These are phyloP conservation scores for Etheostoma perlongum DNA, from an alignment of 2,797 vertebrate species.

Conservation along the genomic window DNA sequence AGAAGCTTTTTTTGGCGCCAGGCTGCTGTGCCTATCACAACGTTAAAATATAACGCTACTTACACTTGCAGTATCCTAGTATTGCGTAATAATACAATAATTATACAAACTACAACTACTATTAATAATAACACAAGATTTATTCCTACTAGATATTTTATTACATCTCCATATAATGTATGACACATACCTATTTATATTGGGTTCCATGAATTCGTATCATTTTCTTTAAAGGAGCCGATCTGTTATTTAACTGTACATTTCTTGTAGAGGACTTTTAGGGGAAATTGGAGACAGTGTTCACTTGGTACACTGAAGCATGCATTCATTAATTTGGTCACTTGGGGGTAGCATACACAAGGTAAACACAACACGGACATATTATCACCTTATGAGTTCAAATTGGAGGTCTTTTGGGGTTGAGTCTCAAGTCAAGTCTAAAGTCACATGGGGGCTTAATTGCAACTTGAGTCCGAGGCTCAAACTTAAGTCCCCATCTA, in stretches of 20 bases:
- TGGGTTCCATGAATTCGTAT: background rate
- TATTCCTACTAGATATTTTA: too few relatives aligned
- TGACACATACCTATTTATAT: background rate
- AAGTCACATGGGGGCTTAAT: too few relatives aligned
- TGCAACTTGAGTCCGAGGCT: too few relatives aligned
- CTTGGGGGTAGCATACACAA: background rate
- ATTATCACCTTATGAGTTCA: background rate
- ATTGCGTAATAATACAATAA: too few relatives aligned
- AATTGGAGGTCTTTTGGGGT: too few relatives aligned
- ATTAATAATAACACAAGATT: too few relatives aligned
- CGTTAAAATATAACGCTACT: background rate
- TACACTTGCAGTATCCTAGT: background rate
- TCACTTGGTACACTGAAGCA: background rate
- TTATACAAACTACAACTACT: too few relatives aligned
- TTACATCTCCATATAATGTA: background rate
- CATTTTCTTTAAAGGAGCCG: too few relatives aligned
- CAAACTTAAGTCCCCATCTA: too few relatives aligned
- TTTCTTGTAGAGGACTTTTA: background rate
- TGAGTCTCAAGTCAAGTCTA: too few relatives aligned
- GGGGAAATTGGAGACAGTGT: background rate
- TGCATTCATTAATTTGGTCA: slow-evolving; percentile 3
- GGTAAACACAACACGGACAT: background rate
- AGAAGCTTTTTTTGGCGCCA: slow-evolving; percentile 46
- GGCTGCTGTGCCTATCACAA: slow-evolving; percentile 5
- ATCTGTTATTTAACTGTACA: too few relatives aligned